Base-by-base conservation (phyloP, 2,888 invertebrate species). In the Branchellion lobata region DNA sequence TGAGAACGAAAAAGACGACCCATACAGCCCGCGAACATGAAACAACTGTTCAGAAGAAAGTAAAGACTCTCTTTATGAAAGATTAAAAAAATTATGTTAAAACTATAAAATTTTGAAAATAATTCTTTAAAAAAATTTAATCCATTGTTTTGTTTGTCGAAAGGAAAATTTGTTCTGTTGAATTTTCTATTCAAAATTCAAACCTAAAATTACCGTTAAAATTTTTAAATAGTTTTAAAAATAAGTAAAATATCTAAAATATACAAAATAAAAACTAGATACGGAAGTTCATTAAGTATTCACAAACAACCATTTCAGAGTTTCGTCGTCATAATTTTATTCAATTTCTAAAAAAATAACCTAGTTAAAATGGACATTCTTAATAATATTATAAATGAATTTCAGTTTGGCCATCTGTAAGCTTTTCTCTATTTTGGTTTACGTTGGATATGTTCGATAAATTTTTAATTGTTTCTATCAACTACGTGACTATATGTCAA, bases 401-500 rank as follows among this genome's bases (percentile, higher is more conserved):
- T 79, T 36, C 74, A 69, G 51, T 75, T 79, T 40, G 79, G 79
- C 21, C 53, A 27, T 33, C 36, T 79, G 79, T 79, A 68, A 79
- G 79, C 75, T 51, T 57, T 14, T 57, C 21, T 57, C n/a, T n/a
- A n/a, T n/a, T n/a, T n/a, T n/a, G n/a, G n/a, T n/a, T n/a, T n/a
- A n/a, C n/a, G n/a, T n/a, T n/a, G n/a, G n/a, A n/a, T n/a, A n/a
- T n/a, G n/a, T n/a, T n/a, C n/a, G n/a, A n/a, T n/a, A n/a, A n/a
- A n/a, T n/a, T n/a, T n/a, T n/a, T n/a, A n/a, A n/a, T n/a, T n/a
- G n/a, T n/a, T n/a, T n/a, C n/a, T n/a, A n/a, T n/a, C n/a, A n/a
- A n/a, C n/a, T n/a, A n/a, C n/a, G n/a, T n/a, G n/a, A n/a, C n/a
- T n/a, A n/a, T n/a, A n/a, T n/a, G n/a, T n/a, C n/a, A n/a, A n/a